phyloP scores from a whole-genome alignment of 2,888 invertebrate genomes.

The Nomada hirtipes region DNA sequence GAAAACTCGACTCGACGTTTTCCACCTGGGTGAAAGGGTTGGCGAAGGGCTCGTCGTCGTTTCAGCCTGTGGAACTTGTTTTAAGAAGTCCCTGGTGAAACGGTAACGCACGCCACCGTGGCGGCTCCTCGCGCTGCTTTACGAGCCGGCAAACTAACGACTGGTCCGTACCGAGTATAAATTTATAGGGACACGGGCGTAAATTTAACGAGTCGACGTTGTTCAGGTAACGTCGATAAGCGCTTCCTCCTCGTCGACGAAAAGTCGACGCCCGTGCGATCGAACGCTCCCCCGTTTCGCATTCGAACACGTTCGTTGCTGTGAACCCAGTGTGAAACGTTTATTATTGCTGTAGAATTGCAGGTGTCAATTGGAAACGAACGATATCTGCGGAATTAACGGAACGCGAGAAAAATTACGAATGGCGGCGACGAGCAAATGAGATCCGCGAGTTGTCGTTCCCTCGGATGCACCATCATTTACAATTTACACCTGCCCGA shows the following conservation, averaged over 20 bases:
- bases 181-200: constrained; percentile 22
- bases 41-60: neutral
- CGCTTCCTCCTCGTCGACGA: neutral
- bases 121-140: constrained; percentile 22
- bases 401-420: neutral
- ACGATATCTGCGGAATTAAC: constrained; percentile 11
- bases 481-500: constrained; percentile 6
- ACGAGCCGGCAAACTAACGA: constrained; percentile 36
- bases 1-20: constrained; percentile 66
- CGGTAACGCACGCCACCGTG: constrained; percentile 11
- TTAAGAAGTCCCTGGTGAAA: constrained; percentile 58
- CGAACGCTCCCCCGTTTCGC: too few relatives aligned
- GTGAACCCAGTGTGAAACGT: neutral
- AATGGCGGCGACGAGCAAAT: neutral
- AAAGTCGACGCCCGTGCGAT: too few relatives aligned
- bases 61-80: constrained; percentile 33
- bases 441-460: neutral
- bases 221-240: neutral
- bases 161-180: constrained; percentile 12
- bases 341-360: neutral
- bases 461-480: neutral
- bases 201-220: constrained; percentile 11
- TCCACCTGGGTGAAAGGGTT: constrained; percentile 55
- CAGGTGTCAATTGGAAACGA: neutral
- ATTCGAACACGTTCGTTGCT: neutral